These are phyloP conservation scores for Chionis minor DNA, from an alignment of 2,113 vertebrate genomes.

Conservation along the genomic window DNA sequence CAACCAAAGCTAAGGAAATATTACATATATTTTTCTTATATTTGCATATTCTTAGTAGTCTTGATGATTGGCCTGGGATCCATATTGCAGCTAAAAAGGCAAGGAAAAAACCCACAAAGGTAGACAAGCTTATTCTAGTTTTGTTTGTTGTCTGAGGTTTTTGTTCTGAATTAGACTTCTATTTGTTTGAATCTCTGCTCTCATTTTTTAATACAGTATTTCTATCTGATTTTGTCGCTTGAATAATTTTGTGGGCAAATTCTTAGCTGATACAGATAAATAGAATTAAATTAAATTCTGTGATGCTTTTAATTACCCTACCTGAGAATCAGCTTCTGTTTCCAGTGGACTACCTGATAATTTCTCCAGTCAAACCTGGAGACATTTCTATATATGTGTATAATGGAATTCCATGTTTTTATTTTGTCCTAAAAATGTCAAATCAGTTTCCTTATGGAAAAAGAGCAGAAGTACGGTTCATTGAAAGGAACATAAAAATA, in stretches of 20 bases:
- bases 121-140: neutral
- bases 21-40: neutral
- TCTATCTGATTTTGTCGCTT: neutral
- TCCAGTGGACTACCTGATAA: neutral
- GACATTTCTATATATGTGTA: fast-evolving
- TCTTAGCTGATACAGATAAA: neutral
- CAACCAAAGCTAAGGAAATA: neutral
- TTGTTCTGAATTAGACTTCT: neutral
- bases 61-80: neutral
- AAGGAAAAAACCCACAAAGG: neutral
- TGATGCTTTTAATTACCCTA: neutral
- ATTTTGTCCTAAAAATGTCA: neutral
- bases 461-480: neutral
- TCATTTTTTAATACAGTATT: neutral
- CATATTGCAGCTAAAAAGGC: neutral
- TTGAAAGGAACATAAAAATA: neutral
- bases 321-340: neutral
- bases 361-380: neutral
- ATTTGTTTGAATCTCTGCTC: neutral
- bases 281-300: neutral
- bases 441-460: neutral
- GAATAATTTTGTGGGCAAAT: neutral
- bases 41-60: neutral
- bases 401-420: neutral
- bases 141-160: neutral